phyloP scores from a whole-genome alignment of 2,888 invertebrate species.

The Drosophila birchii region DNA sequence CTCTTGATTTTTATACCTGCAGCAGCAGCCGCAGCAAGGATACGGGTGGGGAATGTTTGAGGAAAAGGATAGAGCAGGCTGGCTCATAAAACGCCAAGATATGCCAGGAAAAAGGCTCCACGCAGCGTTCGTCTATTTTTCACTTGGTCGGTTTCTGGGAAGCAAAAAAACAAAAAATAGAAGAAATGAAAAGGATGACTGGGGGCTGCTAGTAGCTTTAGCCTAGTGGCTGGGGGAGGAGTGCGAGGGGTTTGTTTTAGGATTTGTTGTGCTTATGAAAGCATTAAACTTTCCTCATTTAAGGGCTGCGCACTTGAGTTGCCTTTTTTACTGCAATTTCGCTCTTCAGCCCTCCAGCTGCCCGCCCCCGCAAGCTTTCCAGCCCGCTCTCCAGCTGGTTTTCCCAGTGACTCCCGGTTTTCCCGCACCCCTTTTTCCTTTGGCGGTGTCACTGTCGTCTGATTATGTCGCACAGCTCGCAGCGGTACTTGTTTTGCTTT shows the following conservation, averaged over 20 bases:
- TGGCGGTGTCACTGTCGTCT: conserved; percentile 55
- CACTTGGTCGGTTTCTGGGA: conserved; percentile 53
- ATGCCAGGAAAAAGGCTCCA: conserved; percentile 67
- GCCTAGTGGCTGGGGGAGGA: conserved; percentile 5
- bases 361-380: background rate
- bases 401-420: background rate
- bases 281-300: conserved; percentile 81
- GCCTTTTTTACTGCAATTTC: conserved; percentile 80
- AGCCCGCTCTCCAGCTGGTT: background rate
- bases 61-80: conserved; percentile 63
- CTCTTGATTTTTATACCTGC: conserved; percentile 78
- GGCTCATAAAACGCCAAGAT: conserved; percentile 76
- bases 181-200: conserved; percentile 6
- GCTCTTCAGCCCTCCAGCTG: conserved; percentile 53
- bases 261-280: conserved; percentile 81
- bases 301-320: conserved; percentile 77
- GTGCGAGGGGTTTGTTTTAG: conserved; percentile 61
- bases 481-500: conserved; percentile 47
- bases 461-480: conserved; percentile 64
- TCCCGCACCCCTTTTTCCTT: background rate
- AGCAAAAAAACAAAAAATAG: conserved; percentile 3
- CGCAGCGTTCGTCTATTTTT: conserved; percentile 74
- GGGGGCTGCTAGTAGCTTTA: background rate
- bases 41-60: background rate
- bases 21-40: conserved; percentile 40